Evolutionary conservation across 2,888 invertebrate species (phyloP).

Genomic region (Helicoverpa assulta): DNA sequence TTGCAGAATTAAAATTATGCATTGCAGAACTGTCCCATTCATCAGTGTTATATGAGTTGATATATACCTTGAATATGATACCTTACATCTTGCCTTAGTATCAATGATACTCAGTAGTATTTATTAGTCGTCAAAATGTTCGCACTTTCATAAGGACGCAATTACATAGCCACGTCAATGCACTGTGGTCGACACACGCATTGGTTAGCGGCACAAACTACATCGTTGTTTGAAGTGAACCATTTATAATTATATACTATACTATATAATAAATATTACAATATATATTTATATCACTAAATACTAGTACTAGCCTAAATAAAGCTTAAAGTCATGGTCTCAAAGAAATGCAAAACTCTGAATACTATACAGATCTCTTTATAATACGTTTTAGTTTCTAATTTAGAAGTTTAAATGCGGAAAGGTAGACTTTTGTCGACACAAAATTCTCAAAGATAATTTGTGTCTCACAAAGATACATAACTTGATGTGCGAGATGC

Average conservation of each 20-base stretch:
- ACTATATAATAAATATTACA: not conserved
- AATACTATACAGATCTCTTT: constrained; percentile 16
- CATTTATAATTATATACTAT: constrained; percentile 39
- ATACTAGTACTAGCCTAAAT: constrained; percentile 73
- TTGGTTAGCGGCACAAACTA: constrained; percentile 14
- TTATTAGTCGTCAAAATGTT: not conserved
- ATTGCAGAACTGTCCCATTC: too few species aligned
- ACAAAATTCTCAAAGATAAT: not conserved
- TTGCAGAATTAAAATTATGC: too few species aligned
- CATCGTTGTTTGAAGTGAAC: constrained; percentile 28
- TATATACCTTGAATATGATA: too few species aligned
- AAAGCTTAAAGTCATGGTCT: constrained; percentile 80
- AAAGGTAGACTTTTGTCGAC: not conserved
- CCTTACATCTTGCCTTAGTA: not conserved
- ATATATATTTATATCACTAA: constrained; percentile 36
- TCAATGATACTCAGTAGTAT: not conserved
- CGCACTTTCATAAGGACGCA: not conserved
- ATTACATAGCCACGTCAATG: not conserved
- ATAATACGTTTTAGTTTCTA: constrained; percentile 11
- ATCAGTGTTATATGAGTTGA: too few species aligned
- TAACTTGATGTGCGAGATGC: too few species aligned
- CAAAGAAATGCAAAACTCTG: constrained; percentile 61
- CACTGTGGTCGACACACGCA: not conserved
- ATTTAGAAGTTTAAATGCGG: not conserved
- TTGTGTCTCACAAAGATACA: not conserved